A percentile compares a stretch with the other conserved stretches of the same genome.
Evolutionary conservation across 2,113 vertebrate genomes (phyloP).

Genomic region (human (Homo sapiens)): GRCh38 chr3:96449501-96450000

Average conservation of each 20-base stretch:
- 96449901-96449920: not conserved
- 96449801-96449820: constrained; percentile 11
- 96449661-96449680: constrained; percentile 66
- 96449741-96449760: not conserved
- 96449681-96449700: constrained; percentile 50
- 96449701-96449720: constrained; percentile 5
- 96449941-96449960: constrained; percentile 65
- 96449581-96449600: constrained; percentile 81
- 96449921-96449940: not conserved
- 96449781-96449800: not conserved
- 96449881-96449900: not conserved
- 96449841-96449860: not conserved
- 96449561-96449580: constrained; percentile 83
- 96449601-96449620: constrained; percentile 81
- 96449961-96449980: constrained; percentile 64
- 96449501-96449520: constrained; percentile 84
- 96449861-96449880: constrained; percentile 22
- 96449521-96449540: constrained; percentile 87
- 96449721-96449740: not conserved
- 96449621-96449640: constrained; percentile 79
- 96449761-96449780: not conserved
- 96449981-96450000: constrained; percentile 65
- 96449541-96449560: constrained; percentile 83
- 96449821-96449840: not conserved
- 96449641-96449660: constrained; percentile 49